phyloP scores from a whole-genome alignment of 23 tunicate species.

The Ascidia mentula region DNA sequence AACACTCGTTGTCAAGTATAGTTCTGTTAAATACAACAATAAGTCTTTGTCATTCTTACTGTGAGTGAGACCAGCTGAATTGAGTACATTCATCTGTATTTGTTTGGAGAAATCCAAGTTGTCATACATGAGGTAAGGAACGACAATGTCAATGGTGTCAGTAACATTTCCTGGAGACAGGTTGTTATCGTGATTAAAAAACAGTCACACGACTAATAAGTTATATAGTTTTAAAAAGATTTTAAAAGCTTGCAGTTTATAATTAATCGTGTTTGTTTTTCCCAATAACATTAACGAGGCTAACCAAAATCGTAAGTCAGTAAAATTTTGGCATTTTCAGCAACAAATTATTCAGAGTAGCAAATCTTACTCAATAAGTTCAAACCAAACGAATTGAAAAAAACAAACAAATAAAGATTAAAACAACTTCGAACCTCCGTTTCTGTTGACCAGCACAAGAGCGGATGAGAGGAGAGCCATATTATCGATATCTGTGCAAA shows the following conservation, averaged over 20 bases:
- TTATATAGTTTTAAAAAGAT: too few species aligned
- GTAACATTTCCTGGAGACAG: background rate
- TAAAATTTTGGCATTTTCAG: too few species aligned
- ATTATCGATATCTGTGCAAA: background rate
- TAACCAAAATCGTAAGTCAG: too few species aligned
- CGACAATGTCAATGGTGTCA: background rate
- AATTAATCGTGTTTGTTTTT: too few species aligned
- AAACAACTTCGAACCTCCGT: constrained; percentile 14
- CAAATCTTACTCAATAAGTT: background rate
- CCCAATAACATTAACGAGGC: too few species aligned
- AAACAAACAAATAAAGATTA: background rate
- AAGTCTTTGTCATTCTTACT: too few species aligned
- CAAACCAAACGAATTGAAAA: background rate
- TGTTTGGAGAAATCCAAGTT: background rate
- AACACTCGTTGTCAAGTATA: too few species aligned
- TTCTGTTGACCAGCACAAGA: background rate
- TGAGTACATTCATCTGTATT: background rate
- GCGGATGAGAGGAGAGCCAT: background rate
- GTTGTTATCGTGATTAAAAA: too few species aligned
- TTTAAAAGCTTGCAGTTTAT: too few species aligned
- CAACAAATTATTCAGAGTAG: too few species aligned
- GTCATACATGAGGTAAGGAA: background rate
- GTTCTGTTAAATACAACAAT: too few species aligned
- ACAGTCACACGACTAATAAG: too few species aligned
- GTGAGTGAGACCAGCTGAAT: background rate